phyloP scores from a whole-genome alignment of 2,888 invertebrate species.

The Lochmaea crataegi region DNA sequence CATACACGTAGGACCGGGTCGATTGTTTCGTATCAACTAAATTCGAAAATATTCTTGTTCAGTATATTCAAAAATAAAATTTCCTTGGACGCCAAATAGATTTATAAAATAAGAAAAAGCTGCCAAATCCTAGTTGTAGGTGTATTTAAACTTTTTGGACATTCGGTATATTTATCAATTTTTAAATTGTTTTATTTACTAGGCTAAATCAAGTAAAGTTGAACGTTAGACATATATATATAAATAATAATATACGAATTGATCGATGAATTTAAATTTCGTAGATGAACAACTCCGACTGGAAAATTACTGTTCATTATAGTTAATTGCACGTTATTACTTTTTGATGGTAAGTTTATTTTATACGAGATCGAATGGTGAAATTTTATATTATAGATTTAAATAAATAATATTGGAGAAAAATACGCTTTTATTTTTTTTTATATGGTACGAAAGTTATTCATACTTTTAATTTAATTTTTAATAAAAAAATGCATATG shows the following conservation, averaged over 20 bases:
- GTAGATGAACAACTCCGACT: background rate
- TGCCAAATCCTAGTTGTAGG: background rate
- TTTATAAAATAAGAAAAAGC: constrained; percentile 4
- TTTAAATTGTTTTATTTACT: constrained; percentile 13
- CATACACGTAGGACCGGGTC: constrained; percentile 33
- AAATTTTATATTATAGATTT: too few species aligned
- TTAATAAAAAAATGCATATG: too few species aligned
- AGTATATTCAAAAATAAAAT: constrained; percentile 30
- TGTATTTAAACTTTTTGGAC: background rate
- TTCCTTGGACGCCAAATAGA: constrained; percentile 24
- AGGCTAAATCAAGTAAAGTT: background rate
- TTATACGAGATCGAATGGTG: background rate
- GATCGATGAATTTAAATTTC: constrained; percentile 11
- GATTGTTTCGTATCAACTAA: constrained; percentile 39
- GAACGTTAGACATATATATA: constrained; percentile 13
- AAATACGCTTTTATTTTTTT: too few species aligned
- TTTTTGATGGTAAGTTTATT: background rate
- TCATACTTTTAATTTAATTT: too few species aligned
- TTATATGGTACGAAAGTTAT: too few species aligned
- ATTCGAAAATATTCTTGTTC: constrained; percentile 33
- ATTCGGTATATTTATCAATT: background rate
- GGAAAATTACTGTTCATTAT: constrained; percentile 15
- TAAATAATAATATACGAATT: constrained; percentile 8
- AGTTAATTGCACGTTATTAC: constrained; percentile 3
- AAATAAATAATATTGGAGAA: too few species aligned